phyloP scores from a whole-genome alignment of 2,113 vertebrate genomes.

The Odobenus rosmarus region DNA sequence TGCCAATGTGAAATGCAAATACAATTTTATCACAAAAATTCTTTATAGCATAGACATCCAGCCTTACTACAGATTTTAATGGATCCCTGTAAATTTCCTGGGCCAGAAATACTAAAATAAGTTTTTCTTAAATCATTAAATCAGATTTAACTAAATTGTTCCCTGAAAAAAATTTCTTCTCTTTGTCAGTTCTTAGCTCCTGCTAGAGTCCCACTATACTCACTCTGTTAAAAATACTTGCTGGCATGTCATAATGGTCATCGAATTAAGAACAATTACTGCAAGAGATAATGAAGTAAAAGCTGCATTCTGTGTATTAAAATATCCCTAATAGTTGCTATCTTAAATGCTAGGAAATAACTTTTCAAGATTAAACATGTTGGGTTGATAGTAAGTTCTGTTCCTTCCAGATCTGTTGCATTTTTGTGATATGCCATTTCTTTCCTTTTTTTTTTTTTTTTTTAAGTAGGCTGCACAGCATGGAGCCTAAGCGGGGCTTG shows the following conservation, averaged over 20 bases:
- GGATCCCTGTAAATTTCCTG: not conserved
- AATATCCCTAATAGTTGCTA: not conserved
- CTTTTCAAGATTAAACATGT: not conserved
- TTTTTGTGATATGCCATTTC: not conserved
- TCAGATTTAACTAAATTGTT: not conserved
- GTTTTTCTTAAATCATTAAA: not conserved
- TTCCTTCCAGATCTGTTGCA: not conserved
- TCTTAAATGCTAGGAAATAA: slow-evolving; percentile 11
- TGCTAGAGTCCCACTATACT: not conserved
- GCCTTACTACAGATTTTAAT: not conserved
- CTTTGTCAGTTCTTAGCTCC: not conserved
- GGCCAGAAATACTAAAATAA: slow-evolving; percentile 1
- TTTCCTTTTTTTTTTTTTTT: no score
- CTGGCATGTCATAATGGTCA: not conserved
- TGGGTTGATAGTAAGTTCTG: not conserved
- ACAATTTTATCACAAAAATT: not conserved
- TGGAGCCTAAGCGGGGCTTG: not conserved
- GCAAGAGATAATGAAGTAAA: not conserved
- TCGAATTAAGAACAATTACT: not conserved
- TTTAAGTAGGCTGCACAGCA: not conserved
- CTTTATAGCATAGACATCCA: not conserved
- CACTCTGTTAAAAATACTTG: slow-evolving; percentile 4
- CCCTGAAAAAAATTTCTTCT: not conserved
- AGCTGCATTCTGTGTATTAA: not conserved
- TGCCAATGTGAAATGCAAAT: not conserved